Evolutionary conservation across 2,888 invertebrate species (phyloP), one percentile per base, ranked within the genome.

Genomic region (Cheilosia impressa): DNA sequence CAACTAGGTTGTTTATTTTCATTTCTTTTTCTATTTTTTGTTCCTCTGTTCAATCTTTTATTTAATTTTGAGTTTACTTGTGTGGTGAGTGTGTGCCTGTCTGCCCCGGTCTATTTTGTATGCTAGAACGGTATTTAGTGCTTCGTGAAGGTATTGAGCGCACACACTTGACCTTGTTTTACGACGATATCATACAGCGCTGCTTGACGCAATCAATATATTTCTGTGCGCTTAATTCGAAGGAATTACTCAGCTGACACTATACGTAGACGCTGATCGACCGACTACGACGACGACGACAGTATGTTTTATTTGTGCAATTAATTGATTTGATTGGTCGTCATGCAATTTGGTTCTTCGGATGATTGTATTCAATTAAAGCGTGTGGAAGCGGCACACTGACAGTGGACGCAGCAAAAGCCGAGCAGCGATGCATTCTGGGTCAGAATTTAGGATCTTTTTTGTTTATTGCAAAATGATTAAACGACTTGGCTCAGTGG

Each of bases 171-270:
- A 83, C 83, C 83, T 83, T 80, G 80, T 80, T 80, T 75, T 50
- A 50, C 75, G 80, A 68, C 31, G 31, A 31, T 72, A 62, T 72
- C 65, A 57, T 47, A 57, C 50, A 31, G 65, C 31, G 9, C 71
- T 62, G 66, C 82, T 82, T 82, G 82, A 82, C 82, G 82, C 82
- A 82, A 83, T 83, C 83, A 83, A 78, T 83, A 83, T 73, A 83
- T 47, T 60, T 83, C 50, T 83, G 71, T 62, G 38, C 19, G 66
- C 62, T 77, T 73, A 78, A 78, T 58, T 78, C 53, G 72, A 58
- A 22, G 62, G 57, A 78, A 78, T 69, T 58, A 58, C 57, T 73
- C 68, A 68, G 65, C 43, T 58, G 50, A 24, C 45, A 17, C 45
- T 45, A 17, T 9, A 17, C 7, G n/a, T 38, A 47, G 24, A 22